phyloP scores from a whole-genome alignment of 2,797 vertebrate species.

The Coregonus suidteri region DNA sequence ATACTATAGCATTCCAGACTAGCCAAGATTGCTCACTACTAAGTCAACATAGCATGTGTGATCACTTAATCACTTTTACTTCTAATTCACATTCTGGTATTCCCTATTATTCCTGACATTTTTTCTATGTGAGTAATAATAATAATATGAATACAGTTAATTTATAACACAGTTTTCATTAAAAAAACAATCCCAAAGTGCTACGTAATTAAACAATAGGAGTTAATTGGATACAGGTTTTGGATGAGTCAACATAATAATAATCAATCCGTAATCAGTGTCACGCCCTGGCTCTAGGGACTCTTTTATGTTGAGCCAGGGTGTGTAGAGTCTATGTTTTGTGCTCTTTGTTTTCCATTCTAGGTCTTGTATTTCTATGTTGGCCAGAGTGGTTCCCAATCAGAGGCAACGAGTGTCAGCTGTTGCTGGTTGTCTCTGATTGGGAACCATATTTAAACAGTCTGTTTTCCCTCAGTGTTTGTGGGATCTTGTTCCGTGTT shows the following conservation, averaged over 20 bases:
- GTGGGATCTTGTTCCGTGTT: no score
- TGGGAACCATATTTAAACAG: no score
- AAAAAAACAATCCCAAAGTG: not conserved
- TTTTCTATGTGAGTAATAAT: not conserved
- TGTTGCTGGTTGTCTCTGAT: no score
- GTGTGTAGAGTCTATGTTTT: no score
- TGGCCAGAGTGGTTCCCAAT: no score
- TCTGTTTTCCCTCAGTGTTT: no score
- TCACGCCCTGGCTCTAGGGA: not conserved
- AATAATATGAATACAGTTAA: not conserved
- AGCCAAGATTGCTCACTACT: not conserved
- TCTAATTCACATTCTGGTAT: not conserved
- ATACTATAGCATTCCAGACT: not conserved
- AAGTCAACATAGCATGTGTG: conserved; percentile 2
- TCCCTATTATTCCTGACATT: not conserved
- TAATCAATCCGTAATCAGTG: not conserved
- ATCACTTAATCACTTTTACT: not conserved
- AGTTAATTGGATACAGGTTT: not conserved
- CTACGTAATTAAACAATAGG: not conserved
- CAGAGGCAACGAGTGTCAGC: no score
- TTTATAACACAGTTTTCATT: not conserved
- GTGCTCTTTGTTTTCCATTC: no score
- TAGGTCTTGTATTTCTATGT: no score
- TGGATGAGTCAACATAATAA: conserved; percentile 18
- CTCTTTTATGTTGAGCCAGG: no score